Evolutionary conservation across 2,113 vertebrate genomes (phyloP), one percentile per base, ranked within the genome.

Genomic region (Prietella phreatophila): DNA sequence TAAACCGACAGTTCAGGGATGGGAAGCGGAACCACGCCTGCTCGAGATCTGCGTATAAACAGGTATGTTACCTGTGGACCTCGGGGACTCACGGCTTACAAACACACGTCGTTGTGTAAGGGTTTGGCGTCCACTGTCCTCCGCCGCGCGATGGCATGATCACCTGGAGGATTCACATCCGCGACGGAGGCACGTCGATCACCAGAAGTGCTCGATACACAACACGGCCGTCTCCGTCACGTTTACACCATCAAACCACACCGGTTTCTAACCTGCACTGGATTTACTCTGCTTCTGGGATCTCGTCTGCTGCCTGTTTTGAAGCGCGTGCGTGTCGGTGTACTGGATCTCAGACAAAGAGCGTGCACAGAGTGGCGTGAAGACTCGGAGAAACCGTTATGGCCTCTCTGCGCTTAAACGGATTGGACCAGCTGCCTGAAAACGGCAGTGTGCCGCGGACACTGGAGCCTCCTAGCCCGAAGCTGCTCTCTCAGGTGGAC

Each of bases 401-500:
- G 95, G 95, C 95, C 89, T 93, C 89, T 90, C 89, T 93, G 86
- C 93, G 92, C 71, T 88, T 92, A 89, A 94, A 95, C 89, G 90
- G 89, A 85, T 93, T 93, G 89, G 93, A 95, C 79, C 93, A 93
- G 92, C 93, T 92, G 90, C 92, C 95, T 0, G 95, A 95, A 88
- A 96, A 95, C 93, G 95, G 95, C 90, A 94, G 93, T 82, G 92
- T 93, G 50, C 87, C 94, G 58, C 92, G 93, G 58, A 80, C 93
- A 25, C 86, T 93, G 84, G 95, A 96, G 86, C 89, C 89, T 76
- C 89, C 91, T 5, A 89, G 78, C 47, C 93, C 95, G 55, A 93
- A 92, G 92, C 93, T 97, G 93, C 96, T 99, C n/a, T 94, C 96
- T 91, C 97, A 96, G 94, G 95, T 97, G 84, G 98, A 99, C 89